Conservation (phyloP, 2,797 vertebrate species). For the Lophotriccus pileatus region DNA sequence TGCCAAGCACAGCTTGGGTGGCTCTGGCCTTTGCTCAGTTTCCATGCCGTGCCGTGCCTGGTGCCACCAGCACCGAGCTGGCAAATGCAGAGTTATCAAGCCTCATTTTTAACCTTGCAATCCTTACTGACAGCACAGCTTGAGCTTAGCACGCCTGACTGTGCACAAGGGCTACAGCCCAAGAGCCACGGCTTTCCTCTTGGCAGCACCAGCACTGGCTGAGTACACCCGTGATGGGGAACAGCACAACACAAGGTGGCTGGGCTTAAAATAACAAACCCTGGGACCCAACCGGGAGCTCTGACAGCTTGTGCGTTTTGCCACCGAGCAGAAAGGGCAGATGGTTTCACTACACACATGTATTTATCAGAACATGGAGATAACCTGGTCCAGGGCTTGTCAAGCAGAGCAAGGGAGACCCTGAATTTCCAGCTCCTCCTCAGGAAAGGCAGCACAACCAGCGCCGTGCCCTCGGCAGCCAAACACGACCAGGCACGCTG, state of each 20-base stretch:
- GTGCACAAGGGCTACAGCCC: not conserved
- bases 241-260: not conserved
- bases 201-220: not conserved
- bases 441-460: not conserved
- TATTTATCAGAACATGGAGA: not conserved
- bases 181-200: not conserved
- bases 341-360: not conserved
- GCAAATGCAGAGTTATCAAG: not conserved
- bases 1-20: not conserved
- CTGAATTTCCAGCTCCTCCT: not conserved
- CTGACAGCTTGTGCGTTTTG: not conserved
- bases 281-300: not conserved
- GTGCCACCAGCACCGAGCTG: not conserved
- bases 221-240: not conserved
- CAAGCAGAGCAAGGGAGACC: not conserved
- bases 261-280: conserved; percentile 5
- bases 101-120: not conserved
- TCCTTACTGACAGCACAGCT: conserved; percentile 9
- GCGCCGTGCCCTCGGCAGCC: not conserved
- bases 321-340: not conserved
- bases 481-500: not conserved
- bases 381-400: not conserved
- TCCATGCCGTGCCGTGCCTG: not conserved
- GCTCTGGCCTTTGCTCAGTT: not conserved
- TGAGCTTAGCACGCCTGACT: not conserved